Evolutionary conservation across 2,797 vertebrate species (phyloP), one percentile per base, ranked within the genome.

Genomic region (Myotis pilosus): DNA sequence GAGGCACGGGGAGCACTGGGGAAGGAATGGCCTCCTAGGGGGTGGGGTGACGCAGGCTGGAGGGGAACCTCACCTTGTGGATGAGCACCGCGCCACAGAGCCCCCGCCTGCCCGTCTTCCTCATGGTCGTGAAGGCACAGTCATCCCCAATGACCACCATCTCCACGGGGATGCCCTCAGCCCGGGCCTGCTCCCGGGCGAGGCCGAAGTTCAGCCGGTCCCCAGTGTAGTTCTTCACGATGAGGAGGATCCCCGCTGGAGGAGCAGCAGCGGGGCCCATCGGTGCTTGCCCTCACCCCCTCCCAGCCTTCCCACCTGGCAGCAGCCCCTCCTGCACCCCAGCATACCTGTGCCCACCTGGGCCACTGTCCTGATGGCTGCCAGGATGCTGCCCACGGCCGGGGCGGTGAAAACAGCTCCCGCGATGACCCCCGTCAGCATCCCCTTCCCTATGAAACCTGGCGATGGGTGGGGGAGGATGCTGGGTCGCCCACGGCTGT

Each of bases 221-320:
- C 4, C 99, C 99, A 0, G 99, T 99, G 98, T 99, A 99, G 98
- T 99, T 99, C 98, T 99, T 99, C 80, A 99, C 99, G 0, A 99
- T 98, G 87, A 99, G 98, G 17, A 99, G 98, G 49, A 99, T 98
- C 8, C 99, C 99, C 0, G 19, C 98, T 98, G 92, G 0, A 2
- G 49, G 16, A 66, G 60, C 10, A 44, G 66, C 49, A 2, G 74
- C 10, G 3, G 13, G 11, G 30, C 2, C 12, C 3, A 0, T 92
- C 53, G 89, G 60, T 2, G 20, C n/a, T 6, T 44, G 53, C 17
- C 55, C 12, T n/a, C 8, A 0, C 41, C 17, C 5, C 3, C 5
- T 15, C 36, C 12, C 19, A 20, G 44, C 38, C 4, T 13, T 5
- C 17, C 76, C 69, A 15, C 10, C 55, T 22, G 3, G 3, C 15